Conservation (phyloP, 2,888 invertebrate species). For the Agriopis aurantiaria region DNA sequence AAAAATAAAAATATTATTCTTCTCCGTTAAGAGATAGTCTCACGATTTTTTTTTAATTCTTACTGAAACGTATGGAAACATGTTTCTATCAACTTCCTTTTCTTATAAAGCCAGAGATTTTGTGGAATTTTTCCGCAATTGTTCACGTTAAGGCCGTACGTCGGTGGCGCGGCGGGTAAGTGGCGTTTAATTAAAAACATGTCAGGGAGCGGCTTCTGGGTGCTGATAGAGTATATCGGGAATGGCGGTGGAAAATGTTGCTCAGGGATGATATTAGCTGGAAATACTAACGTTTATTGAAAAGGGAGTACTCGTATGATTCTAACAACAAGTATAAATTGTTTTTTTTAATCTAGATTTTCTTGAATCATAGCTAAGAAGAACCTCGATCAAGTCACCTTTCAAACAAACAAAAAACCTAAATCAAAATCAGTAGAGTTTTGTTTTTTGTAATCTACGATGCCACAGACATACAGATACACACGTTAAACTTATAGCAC, state of each 20-base stretch:
- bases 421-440: too few species aligned
- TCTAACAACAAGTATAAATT: too few species aligned
- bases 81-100: constrained; percentile 6
- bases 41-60: background rate
- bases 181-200: constrained; percentile 81
- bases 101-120: constrained; percentile 10
- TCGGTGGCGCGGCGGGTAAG: constrained; percentile 56
- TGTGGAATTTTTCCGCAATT: constrained; percentile 27
- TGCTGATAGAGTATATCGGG: constrained; percentile 4
- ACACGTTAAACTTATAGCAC: too few species aligned
- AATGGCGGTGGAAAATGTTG: constrained; percentile 2
- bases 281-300: constrained; percentile 9
- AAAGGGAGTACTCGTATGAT: too few species aligned
- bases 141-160: constrained; percentile 13
- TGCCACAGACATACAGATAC: too few species aligned
- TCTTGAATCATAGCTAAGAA: too few species aligned
- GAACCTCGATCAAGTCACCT: too few species aligned
- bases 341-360: too few species aligned
- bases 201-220: constrained; percentile 55
- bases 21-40: too few species aligned
- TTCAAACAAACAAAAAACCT: too few species aligned
- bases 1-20: too few species aligned
- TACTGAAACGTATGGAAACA: background rate
- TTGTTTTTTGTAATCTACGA: too few species aligned
- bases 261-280: constrained; percentile 4